Base-by-base conservation (phyloP, 2,888 invertebrate species). In the Synergus laeviventris region DNA sequence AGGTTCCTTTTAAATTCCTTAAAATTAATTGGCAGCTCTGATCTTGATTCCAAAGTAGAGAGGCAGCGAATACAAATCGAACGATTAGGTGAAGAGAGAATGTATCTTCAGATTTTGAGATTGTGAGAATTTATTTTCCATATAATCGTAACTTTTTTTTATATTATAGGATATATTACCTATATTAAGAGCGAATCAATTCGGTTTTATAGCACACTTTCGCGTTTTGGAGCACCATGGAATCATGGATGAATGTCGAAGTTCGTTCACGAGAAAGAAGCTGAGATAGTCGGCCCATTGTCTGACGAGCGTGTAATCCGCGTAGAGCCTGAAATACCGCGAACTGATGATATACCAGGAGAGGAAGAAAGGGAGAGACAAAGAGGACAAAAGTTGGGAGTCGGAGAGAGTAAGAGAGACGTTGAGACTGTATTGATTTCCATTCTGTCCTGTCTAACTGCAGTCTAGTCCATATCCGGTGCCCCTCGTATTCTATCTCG, bases 401-500 rank as follows among this genome's bases (percentile, higher is more conserved):
- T 73, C 76, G 76, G 78, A 81, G 75, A 73, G 75, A 74, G 70
- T 62, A 60, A 78, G 70, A 78, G 77, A 38, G 74, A 59, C 12
- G 61, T 39, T 73, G 64, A 73, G 75, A 73, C 79, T 81, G 86
- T 86, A 86, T 86, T 86, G 86, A 86, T 86, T 86, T 85, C 83
- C 83, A 85, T 85, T 85, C 81, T 81, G 80, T 78, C 85, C 86
- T 86, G 78, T 86, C 86, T 86, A 84, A 84, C 82, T 81, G 81
- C 82, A 84, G 86, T 86, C 86, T 86, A 82, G 83, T 82, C 81
- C 80, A 83, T 83, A 83, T 83, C 82, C 83, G 83, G 78, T 82
- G 76, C 74, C 79, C 81, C 78, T 78, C 75, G 66, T 18, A 61
- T 74, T 75, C 70, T 73, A 70, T 73, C 77, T 45, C 31, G 36